Percentiles rank a stretch among this genome's conserved stretches.
phyloP scores from a whole-genome alignment of 2,797 vertebrate species.

The Takifugu ocellatus region DNA sequence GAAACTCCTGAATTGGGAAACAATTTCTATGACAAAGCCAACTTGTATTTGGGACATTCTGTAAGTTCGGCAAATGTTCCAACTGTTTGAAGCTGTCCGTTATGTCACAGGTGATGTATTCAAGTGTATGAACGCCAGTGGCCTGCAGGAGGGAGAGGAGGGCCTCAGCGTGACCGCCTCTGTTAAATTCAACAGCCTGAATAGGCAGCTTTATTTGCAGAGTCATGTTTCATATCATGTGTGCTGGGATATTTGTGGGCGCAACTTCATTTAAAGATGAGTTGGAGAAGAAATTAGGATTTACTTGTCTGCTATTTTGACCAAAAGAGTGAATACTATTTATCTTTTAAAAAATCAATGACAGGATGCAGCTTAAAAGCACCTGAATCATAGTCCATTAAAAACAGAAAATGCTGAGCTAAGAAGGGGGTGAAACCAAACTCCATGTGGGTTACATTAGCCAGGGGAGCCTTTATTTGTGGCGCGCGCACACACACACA shows the following conservation, averaged over 20 bases:
- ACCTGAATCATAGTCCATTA: slow-evolving; percentile 45
- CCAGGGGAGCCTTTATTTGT: slow-evolving; percentile 70
- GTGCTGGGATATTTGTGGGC: too few relatives aligned
- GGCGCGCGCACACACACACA: slow-evolving; percentile 55
- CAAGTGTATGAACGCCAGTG: too few relatives aligned
- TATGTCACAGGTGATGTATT: neutral
- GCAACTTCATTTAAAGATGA: too few relatives aligned
- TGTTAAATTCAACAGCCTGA: too few relatives aligned
- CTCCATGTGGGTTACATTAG: slow-evolving; percentile 74
- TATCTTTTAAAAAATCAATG: slow-evolving; percentile 32
- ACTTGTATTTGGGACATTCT: too few relatives aligned
- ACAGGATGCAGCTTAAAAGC: slow-evolving; percentile 55
- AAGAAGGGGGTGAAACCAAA: slow-evolving; percentile 49
- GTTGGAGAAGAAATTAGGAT: too few relatives aligned
- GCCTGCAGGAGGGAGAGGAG: too few relatives aligned
- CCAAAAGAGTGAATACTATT: slow-evolving; percentile 36
- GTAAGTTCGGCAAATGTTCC: neutral
- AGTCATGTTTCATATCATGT: too few relatives aligned
- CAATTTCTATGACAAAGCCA: neutral
- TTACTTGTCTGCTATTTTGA: too few relatives aligned
- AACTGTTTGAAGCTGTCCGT: too few relatives aligned
- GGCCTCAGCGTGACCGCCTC: too few relatives aligned
- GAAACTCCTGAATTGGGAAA: neutral
- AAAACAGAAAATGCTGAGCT: slow-evolving; percentile 45
- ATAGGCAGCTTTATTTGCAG: too few relatives aligned